phyloP scores from a whole-genome alignment of 1,140 invertebrate species.

The Drosophila kohkoa region DNA sequence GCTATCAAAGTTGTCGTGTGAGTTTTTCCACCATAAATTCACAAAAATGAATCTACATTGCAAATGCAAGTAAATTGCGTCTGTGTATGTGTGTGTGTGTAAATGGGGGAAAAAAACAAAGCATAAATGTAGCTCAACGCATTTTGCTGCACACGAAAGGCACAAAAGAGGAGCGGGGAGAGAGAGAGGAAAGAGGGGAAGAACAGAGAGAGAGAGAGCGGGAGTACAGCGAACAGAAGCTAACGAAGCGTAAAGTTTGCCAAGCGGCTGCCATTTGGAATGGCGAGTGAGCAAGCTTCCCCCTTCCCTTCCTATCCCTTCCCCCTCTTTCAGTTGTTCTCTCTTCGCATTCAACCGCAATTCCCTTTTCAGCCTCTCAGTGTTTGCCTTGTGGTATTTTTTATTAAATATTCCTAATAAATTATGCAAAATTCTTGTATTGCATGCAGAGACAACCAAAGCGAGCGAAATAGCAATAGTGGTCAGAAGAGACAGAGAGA shows the following conservation, averaged over 20 bases:
- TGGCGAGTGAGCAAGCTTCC: slow-evolving; percentile 33
- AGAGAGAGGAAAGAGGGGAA: not conserved
- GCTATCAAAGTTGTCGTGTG: slow-evolving; percentile 41
- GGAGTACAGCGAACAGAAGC: slow-evolving; percentile 67
- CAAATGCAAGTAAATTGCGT: slow-evolving; percentile 65
- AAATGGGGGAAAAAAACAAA: slow-evolving; percentile 64
- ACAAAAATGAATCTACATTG: slow-evolving; percentile 80
- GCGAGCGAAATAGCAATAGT: too few species aligned
- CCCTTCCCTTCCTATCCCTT: not conserved
- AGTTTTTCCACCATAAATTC: slow-evolving; percentile 74
- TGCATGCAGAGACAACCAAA: slow-evolving; percentile 49
- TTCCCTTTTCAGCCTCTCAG: slow-evolving; percentile 42
- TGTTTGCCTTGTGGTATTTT: slow-evolving; percentile 79
- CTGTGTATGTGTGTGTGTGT: slow-evolving; percentile 23
- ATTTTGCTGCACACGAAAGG: slow-evolving; percentile 61
- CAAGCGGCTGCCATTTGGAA: slow-evolving; percentile 58
- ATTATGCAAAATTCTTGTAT: slow-evolving; percentile 80
- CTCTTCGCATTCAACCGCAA: slow-evolving; percentile 29
- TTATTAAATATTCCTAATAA: slow-evolving; percentile 83
- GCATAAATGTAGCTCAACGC: slow-evolving; percentile 76
- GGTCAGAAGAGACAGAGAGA: not conserved
- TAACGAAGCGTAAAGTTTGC: slow-evolving; percentile 82
- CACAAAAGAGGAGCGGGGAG: slow-evolving; percentile 20
- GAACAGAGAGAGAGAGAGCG: slow-evolving; percentile 19
- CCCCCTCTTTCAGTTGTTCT: not conserved